Evolutionary conservation across 2,888 invertebrate species (phyloP).

Genomic region (Meta bourneti): DNA sequence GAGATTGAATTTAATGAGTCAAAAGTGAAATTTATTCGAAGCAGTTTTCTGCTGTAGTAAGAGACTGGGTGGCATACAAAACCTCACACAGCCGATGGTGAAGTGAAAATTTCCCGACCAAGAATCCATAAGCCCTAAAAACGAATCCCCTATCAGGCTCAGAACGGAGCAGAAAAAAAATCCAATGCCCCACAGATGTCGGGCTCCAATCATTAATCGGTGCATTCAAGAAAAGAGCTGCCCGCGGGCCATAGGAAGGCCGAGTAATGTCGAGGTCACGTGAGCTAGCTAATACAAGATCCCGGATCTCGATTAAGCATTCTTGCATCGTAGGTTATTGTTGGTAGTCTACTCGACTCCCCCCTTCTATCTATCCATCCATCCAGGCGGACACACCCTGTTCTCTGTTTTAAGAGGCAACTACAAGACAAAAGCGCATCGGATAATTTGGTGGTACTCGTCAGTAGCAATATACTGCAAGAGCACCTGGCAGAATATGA

Average conservation of each 20-base stretch:
- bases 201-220: conserved; percentile 74
- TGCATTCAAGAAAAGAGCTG: conserved; percentile 71
- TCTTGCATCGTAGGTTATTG: conserved; percentile 72
- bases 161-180: not conserved
- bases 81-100: too few species aligned
- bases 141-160: conserved; percentile 6
- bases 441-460: conserved; percentile 68
- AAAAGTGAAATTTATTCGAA: too few species aligned
- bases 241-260: conserved; percentile 68
- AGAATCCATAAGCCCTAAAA: conserved; percentile 20
- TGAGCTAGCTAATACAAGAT: conserved; percentile 73
- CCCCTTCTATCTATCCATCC: conserved; percentile 62
- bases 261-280: conserved; percentile 76
- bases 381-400: conserved; percentile 65
- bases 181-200: conserved; percentile 71
- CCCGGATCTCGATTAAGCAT: conserved; percentile 76
- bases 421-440: conserved; percentile 73
- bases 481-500: conserved; percentile 73
- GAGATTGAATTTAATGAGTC: too few species aligned
- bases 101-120: too few species aligned
- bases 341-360: conserved; percentile 62
- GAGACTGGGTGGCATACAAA: too few species aligned
- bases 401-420: conserved; percentile 74
- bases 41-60: too few species aligned
- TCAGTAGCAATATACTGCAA: conserved; percentile 58